phyloP scores from a whole-genome alignment of 2,113 vertebrate species.

The Barnardius zonarius region DNA sequence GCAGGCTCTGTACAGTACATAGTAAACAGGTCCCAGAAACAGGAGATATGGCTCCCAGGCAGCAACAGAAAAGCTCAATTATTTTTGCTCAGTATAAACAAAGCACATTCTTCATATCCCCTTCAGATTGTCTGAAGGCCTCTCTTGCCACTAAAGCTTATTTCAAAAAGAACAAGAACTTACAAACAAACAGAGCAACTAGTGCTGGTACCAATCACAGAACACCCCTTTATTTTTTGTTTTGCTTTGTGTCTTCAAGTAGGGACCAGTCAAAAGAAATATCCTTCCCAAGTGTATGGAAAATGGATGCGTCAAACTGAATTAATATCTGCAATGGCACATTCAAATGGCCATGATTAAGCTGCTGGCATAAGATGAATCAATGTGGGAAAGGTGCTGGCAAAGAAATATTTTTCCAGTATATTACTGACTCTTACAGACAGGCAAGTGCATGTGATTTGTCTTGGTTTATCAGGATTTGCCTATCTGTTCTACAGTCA shows the following conservation, averaged over 20 bases:
- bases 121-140: slow-evolving; percentile 36
- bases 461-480: slow-evolving; percentile 44
- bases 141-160: slow-evolving; percentile 29
- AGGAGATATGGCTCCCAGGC: slow-evolving; percentile 1
- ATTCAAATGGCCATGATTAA: slow-evolving; percentile 60
- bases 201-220: slow-evolving; percentile 28
- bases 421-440: slow-evolving; percentile 43
- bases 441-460: slow-evolving; percentile 36
- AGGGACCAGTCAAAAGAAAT: not conserved
- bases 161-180: slow-evolving; percentile 33
- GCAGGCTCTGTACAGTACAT: not conserved
- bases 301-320: slow-evolving; percentile 54
- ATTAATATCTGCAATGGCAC: slow-evolving; percentile 56
- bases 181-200: slow-evolving; percentile 14
- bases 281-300: slow-evolving; percentile 50
- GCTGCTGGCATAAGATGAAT: slow-evolving; percentile 60
- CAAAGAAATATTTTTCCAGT: slow-evolving; percentile 46
- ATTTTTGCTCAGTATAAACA: slow-evolving; percentile 48
- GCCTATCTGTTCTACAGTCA: not conserved
- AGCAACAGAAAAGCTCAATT: slow-evolving; percentile 31
- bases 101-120: slow-evolving; percentile 21
- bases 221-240: not conserved
- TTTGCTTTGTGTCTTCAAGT: slow-evolving; percentile 18
- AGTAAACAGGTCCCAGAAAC: slow-evolving; percentile 22
- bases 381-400: slow-evolving; percentile 44